Percentiles rank a stretch among this genome's conserved stretches.
Evolutionary conservation across 2,888 invertebrate species (phyloP).

Genomic region (Tetramorium bicarinatum): DNA sequence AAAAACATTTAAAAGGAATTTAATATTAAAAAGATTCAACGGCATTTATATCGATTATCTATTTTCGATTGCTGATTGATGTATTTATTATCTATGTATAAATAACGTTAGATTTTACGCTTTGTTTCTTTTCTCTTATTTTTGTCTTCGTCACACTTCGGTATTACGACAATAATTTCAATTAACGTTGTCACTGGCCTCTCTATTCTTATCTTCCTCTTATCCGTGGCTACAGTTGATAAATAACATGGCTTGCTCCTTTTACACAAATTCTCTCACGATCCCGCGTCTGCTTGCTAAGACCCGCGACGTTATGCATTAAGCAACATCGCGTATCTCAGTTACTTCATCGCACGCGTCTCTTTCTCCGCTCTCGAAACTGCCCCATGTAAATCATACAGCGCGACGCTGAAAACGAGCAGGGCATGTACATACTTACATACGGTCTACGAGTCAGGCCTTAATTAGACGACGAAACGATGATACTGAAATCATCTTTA

Average conservation of each 20-base stretch:
- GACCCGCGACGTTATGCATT: constrained; percentile 54
- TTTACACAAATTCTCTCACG: constrained; percentile 70
- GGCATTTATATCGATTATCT: constrained; percentile 8
- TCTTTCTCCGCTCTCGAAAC: constrained; percentile 77
- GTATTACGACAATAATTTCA: constrained; percentile 26
- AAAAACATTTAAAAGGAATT: neutral
- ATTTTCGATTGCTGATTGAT: neutral
- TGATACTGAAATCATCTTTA: constrained; percentile 52
- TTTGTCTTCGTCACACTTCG: neutral
- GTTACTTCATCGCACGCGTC: constrained; percentile 81
- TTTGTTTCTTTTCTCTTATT: neutral
- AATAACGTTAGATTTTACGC: neutral
- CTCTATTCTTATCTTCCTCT: constrained; percentile 31
- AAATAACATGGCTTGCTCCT: constrained; percentile 45
- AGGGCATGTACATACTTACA: constrained; percentile 34
- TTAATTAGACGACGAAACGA: constrained; percentile 79
- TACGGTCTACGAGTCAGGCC: constrained; percentile 55
- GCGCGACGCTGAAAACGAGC: constrained; percentile 57
- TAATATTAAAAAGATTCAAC: neutral
- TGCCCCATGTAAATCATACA: constrained; percentile 80
- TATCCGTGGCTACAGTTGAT: constrained; percentile 33
- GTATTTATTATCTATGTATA: neutral
- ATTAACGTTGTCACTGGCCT: constrained; percentile 29
- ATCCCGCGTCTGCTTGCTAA: constrained; percentile 49
- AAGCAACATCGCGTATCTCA: constrained; percentile 81